Evolutionary conservation across 2,113 vertebrate species (phyloP), one percentile per base, ranked within the genome.

Genomic region (Redunca redunca): DNA sequence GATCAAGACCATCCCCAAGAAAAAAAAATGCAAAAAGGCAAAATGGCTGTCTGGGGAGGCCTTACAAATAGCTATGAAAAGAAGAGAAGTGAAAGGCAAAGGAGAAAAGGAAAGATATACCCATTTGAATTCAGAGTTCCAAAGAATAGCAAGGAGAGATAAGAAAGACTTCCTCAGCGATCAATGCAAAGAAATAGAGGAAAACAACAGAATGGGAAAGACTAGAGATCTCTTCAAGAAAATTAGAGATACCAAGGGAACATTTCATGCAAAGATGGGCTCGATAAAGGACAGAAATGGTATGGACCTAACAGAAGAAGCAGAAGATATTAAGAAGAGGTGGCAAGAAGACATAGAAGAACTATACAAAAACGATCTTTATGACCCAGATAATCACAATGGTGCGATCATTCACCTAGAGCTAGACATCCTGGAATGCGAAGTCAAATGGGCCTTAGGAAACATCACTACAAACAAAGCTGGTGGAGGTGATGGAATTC

Each of bases 371-470:
- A 64, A 64, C 0, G 3, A 33, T 64, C 62, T 64, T 64, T 30
- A 64, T 0, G 7, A n/a, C 62, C 33, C 16, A 67, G 62, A n/a
- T n/a, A 67, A 67, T 67, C 62, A 67, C 2, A 2, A n/a, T n/a
- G 62, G 33, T 67, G 62, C 19, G 16, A 19, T 64, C 16, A n/a
- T 16, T 67, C 62, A 67, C 62, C 33, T 67, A 67, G 62, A 67
- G 62, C 33, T 8, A n/a, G 62, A 67, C 7, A 67, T 67, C 33
- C 16, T 67, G 33, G 62, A 67, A 67, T 19, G 30, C 0, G 3
- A 67, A 67, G 16, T 64, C 62, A n/a, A n/a, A n/a, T 67, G 62
- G 17, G 16, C 62, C 62, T 67, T 67, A 67, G 33, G 62, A 67
- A 67, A 7, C 33, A 67, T 67, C 16, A 67, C 7, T 67, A n/a